Conservation (phyloP, 2,888 invertebrate genomes). For the Melipona bicolor region DNA sequence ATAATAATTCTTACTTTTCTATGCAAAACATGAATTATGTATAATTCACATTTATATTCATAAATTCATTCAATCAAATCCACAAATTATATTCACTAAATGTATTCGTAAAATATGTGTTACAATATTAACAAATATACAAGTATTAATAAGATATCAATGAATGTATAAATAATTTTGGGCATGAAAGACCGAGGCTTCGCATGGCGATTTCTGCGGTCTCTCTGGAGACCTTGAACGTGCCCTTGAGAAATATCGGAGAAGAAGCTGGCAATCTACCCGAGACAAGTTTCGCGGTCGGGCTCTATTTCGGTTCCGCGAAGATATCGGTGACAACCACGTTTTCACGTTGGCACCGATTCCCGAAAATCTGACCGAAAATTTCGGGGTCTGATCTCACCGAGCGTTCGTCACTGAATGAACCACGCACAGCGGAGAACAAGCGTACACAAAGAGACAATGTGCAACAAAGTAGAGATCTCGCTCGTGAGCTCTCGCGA, state of each 20-base stretch:
- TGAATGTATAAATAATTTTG: too few species aligned
- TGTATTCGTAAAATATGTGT: too few species aligned
- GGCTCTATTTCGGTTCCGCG: constrained; percentile 64
- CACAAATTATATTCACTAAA: too few species aligned
- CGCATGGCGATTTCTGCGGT: not conserved
- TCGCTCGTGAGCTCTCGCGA: constrained; percentile 5
- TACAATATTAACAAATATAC: too few species aligned
- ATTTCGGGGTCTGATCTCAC: constrained; percentile 64
- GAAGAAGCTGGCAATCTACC: constrained; percentile 57
- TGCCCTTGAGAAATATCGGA: constrained; percentile 44
- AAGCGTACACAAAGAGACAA: constrained; percentile 8
- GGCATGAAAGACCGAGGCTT: not conserved
- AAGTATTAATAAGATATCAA: too few species aligned
- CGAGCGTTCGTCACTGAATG: constrained; percentile 44
- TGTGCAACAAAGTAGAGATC: constrained; percentile 2
- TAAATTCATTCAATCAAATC: too few species aligned
- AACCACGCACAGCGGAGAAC: not conserved
- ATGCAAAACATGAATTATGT: too few species aligned
- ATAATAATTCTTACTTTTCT: too few species aligned
- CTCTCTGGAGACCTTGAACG: constrained; percentile 56
- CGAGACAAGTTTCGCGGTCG: constrained; percentile 52
- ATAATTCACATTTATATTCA: too few species aligned
- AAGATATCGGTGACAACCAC: constrained; percentile 66
- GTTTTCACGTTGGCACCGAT: constrained; percentile 61
- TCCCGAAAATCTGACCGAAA: constrained; percentile 59